Evolutionary conservation across 2,797 vertebrate species (phyloP).

Genomic region (Hydrolagus colliei): DNA sequence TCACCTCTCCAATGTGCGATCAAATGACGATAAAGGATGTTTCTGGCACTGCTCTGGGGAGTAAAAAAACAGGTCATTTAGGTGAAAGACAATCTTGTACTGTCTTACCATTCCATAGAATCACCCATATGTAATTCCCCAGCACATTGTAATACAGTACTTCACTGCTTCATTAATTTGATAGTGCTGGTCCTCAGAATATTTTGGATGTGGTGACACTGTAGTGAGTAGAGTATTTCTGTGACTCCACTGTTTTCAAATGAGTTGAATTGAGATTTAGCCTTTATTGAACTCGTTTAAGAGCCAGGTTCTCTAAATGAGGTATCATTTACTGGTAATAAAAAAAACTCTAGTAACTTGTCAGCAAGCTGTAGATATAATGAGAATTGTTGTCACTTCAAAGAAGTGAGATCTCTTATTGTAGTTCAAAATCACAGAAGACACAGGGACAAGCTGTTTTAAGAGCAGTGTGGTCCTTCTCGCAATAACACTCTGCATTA

Average conservation of each 20-base stretch:
- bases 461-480: too few relatives aligned
- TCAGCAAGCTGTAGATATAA: background rate
- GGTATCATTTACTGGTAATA: background rate
- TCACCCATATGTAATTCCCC: too few relatives aligned
- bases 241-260: background rate
- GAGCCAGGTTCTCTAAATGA: too few relatives aligned
- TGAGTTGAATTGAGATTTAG: background rate
- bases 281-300: background rate
- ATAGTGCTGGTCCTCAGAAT: background rate
- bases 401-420: background rate
- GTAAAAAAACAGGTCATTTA: too few relatives aligned
- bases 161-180: background rate
- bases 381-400: background rate
- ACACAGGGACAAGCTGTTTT: too few relatives aligned
- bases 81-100: too few relatives aligned
- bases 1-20: too few relatives aligned
- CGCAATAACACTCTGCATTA: background rate
- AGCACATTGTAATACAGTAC: too few relatives aligned
- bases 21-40: too few relatives aligned
- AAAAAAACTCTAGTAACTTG: background rate
- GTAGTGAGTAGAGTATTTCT: background rate
- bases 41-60: too few relatives aligned
- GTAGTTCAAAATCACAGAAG: background rate
- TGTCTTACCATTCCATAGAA: too few relatives aligned
- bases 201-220: background rate